Conservation (phyloP, 2,888 invertebrate genomes). For the Notodonta dromedarius region DNA sequence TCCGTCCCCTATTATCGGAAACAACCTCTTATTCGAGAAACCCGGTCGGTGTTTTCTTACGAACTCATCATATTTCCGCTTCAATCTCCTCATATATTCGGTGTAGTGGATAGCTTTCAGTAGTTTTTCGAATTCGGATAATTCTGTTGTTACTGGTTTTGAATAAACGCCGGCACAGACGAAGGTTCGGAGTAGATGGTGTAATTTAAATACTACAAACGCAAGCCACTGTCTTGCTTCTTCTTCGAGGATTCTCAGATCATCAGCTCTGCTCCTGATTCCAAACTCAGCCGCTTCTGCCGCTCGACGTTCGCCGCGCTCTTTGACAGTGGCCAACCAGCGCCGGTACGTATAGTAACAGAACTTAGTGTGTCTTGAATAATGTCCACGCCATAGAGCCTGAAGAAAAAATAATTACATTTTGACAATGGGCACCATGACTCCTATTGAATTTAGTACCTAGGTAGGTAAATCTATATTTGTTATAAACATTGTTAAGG, state of each 20-base stretch:
- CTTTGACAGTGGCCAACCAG: conserved; percentile 69
- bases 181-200: conserved; percentile 71
- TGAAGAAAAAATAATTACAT: conserved; percentile 24
- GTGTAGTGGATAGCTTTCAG: conserved; percentile 73
- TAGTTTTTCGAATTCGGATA: conserved; percentile 73
- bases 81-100: conserved; percentile 73
- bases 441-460: too few species aligned
- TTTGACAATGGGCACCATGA: too few species aligned
- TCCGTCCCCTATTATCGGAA: conserved; percentile 77
- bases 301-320: conserved; percentile 66
- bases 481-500: too few species aligned
- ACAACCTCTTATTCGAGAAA: conserved; percentile 72
- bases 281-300: conserved; percentile 74
- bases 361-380: conserved; percentile 69
- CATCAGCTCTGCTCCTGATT: conserved; percentile 70
- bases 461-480: too few species aligned
- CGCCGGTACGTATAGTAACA: conserved; percentile 70
- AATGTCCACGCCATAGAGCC: conserved; percentile 75
- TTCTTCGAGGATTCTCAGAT: conserved; percentile 70
- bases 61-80: conserved; percentile 72
- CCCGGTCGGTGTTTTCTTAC: conserved; percentile 72
- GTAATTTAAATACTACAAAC: conserved; percentile 75
- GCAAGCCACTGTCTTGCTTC: conserved; percentile 77
- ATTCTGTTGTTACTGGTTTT: conserved; percentile 56
- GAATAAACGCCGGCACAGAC: conserved; percentile 73